Conservation (phyloP, 2,888 invertebrate species). For the Craniophora ligustri region DNA sequence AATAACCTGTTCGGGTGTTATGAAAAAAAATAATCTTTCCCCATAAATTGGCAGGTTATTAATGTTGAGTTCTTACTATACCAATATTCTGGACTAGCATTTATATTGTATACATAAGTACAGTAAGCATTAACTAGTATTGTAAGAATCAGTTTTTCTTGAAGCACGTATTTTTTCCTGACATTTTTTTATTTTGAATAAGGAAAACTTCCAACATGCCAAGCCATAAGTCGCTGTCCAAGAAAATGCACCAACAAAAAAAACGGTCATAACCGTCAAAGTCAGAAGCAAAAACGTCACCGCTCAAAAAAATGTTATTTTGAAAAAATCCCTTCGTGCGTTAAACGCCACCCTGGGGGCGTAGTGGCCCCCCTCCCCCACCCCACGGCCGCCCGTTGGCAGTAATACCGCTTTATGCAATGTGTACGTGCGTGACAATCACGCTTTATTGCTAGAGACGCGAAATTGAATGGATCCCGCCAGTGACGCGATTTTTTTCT, state of each 20-base stretch:
- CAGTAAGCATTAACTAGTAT: too few relatives aligned
- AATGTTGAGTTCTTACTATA: too few relatives aligned
- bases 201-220: too few relatives aligned
- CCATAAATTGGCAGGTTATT: too few relatives aligned
- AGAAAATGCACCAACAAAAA: conserved; percentile 16
- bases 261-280: conserved; percentile 49
- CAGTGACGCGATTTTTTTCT: conserved; percentile 52
- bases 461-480: conserved; percentile 79
- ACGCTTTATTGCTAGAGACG: conserved; percentile 81
- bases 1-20: too few relatives aligned
- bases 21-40: too few relatives aligned
- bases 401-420: conserved; percentile 77
- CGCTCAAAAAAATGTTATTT: conserved; percentile 70
- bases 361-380: conserved; percentile 23
- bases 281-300: conserved; percentile 53
- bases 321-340: conserved; percentile 78
- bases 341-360: conserved; percentile 65
- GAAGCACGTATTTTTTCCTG: too few relatives aligned
- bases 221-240: neutral
- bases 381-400: conserved; percentile 38
- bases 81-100: too few relatives aligned
- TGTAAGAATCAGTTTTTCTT: too few relatives aligned
- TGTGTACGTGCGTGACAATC: conserved; percentile 87
- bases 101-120: too few relatives aligned
- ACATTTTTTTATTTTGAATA: too few relatives aligned